These are phyloP conservation scores for Microcebus murinus DNA, from an alignment of 2,113 vertebrate species.

Conservation along the genomic window DNA sequence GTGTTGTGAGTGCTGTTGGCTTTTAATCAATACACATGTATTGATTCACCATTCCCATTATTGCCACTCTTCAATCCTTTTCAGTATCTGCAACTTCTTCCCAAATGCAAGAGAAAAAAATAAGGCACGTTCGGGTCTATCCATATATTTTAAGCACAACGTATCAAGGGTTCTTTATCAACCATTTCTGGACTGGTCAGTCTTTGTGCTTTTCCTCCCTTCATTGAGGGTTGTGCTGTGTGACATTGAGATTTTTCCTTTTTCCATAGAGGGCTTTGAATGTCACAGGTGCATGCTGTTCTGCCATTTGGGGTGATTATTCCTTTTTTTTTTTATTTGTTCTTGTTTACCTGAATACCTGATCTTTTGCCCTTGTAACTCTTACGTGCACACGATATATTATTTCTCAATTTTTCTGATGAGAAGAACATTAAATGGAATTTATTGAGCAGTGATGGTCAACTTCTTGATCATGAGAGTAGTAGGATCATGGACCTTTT, in stretches of 20 bases:
- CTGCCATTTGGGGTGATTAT: background rate
- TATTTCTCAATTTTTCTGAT: background rate
- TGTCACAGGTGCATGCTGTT: background rate
- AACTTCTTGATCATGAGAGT: background rate
- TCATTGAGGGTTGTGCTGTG: background rate
- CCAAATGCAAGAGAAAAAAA: background rate
- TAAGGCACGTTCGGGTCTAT: background rate
- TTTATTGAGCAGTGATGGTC: background rate
- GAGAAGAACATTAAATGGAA: background rate
- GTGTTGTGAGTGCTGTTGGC: background rate
- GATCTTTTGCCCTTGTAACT: background rate
- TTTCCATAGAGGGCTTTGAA: background rate
- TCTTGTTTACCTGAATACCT: background rate
- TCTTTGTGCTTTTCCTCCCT: background rate
- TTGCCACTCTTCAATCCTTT: background rate
- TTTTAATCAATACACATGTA: background rate
- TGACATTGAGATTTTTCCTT: background rate
- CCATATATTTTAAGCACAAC: background rate
- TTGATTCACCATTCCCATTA: background rate
- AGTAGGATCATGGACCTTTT: background rate
- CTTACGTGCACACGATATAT: background rate
- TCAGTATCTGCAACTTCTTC: background rate
- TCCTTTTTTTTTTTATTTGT: background rate
- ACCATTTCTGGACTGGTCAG: background rate
- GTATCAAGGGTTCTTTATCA: too few relatives aligned